Evolutionary conservation across 2,113 vertebrate species (phyloP).

Genomic region (cattle (Bos taurus)): ARS-UCD2.0 NC_037338.1:88564501-88565000

Average conservation of each 20-base stretch:
- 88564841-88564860: background rate
- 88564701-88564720: background rate
- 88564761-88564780: background rate
- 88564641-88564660: background rate
- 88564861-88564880: background rate
- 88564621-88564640: background rate
- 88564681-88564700: background rate
- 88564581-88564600: background rate
- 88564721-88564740: background rate
- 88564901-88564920: background rate
- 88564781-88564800: background rate
- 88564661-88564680: background rate
- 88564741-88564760: background rate
- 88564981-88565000: no score
- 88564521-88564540: slow-evolving; percentile 28
- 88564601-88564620: background rate
- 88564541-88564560: background rate
- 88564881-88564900: background rate
- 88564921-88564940: background rate
- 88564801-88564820: background rate
- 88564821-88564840: background rate
- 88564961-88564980: no score
- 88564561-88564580: background rate
- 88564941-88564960: background rate
- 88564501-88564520: background rate